These are phyloP conservation scores for Branchellion lobata DNA, from an alignment of 2,888 invertebrate genomes.

Conservation along the genomic window DNA sequence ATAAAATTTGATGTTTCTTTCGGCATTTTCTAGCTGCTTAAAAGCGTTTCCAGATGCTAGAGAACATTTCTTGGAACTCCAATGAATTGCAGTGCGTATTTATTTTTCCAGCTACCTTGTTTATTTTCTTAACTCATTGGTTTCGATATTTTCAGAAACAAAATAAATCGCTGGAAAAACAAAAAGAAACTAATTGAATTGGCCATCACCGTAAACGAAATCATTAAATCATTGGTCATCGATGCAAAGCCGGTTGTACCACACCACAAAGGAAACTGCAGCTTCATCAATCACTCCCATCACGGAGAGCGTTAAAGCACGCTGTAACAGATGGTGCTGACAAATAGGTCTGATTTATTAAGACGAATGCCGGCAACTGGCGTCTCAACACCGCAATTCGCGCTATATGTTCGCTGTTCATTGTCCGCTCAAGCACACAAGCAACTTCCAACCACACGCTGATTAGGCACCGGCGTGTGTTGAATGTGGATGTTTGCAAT, in stretches of 20 bases:
- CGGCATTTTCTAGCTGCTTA: neutral
- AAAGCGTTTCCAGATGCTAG: slow-evolving; percentile 3
- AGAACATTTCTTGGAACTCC: neutral
- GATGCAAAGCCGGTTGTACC: too few relatives aligned
- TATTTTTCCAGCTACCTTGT: slow-evolving; percentile 6
- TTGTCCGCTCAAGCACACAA: neutral
- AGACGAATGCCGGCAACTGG: neutral
- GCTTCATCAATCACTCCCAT: neutral
- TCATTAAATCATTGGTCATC: too few relatives aligned
- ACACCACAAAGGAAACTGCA: neutral
- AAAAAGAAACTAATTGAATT: too few relatives aligned
- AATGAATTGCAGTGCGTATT: neutral
- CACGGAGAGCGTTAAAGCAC: slow-evolving; percentile 8
- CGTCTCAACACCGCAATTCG: neutral
- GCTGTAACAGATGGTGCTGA: neutral
- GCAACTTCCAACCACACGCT: neutral
- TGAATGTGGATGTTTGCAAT: neutral
- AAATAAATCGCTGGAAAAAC: neutral
- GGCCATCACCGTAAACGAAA: too few relatives aligned
- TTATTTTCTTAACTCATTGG: neutral
- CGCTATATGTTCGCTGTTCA: neutral
- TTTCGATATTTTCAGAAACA: neutral
- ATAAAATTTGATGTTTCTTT: slow-evolving; percentile 17
- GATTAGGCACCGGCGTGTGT: neutral
- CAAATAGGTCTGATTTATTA: slow-evolving; percentile 14